These are phyloP conservation scores for Etheostoma cragini DNA, from an alignment of 2,113 vertebrate species.

Conservation along the genomic window DNA sequence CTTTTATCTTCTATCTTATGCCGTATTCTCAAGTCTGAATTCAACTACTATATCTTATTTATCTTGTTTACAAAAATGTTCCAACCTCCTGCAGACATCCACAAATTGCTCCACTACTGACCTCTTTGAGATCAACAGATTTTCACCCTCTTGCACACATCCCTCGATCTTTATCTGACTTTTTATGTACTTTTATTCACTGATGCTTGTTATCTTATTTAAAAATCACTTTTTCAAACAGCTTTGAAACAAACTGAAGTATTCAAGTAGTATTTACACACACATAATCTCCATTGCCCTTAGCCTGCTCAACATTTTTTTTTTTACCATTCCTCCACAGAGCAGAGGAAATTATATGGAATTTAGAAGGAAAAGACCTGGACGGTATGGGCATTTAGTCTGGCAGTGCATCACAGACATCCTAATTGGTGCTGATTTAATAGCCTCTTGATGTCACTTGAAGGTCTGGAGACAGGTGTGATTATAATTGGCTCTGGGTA, in stretches of 20 bases:
- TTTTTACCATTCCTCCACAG: background rate
- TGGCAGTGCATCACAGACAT: slow-evolving; percentile 42
- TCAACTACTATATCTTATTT: background rate
- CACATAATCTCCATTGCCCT: background rate
- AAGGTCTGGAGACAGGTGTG: slow-evolving; percentile 66
- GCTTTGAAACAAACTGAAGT: background rate
- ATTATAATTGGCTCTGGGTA: slow-evolving; percentile 53
- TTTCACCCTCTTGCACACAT: background rate
- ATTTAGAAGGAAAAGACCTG: background rate
- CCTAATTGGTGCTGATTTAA: slow-evolving; percentile 58
- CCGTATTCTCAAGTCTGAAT: background rate
- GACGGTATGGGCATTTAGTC: background rate
- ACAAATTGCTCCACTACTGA: background rate
- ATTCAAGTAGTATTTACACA: background rate
- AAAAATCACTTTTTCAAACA: background rate
- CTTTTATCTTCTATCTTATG: too few species aligned
- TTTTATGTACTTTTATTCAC: background rate
- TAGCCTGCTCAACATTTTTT: background rate
- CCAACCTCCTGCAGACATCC: background rate
- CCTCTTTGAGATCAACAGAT: background rate
- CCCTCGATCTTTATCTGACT: background rate
- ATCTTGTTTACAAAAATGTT: background rate
- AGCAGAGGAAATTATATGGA: background rate
- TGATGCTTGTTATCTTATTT: background rate
- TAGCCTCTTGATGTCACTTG: slow-evolving; percentile 55